Conservation (phyloP, 1,140 invertebrate genomes). For the Polypedilum pembai region DNA sequence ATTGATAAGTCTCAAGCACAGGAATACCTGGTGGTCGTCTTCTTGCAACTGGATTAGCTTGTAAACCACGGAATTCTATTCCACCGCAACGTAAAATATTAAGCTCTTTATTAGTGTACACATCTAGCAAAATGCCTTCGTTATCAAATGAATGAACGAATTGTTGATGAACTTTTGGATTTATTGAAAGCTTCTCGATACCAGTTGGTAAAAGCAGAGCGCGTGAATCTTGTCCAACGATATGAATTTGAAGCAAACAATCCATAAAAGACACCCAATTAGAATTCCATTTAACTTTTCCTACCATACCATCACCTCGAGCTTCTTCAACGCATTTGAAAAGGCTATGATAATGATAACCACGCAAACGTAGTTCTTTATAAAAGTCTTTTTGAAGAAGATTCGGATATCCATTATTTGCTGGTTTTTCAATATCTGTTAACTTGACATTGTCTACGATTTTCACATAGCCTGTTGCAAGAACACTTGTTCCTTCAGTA, state of each 20-base stretch:
- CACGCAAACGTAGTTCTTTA: conserved; percentile 81
- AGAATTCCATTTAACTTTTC: conserved; percentile 56
- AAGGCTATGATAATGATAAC: conserved; percentile 70
- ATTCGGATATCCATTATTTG: conserved; percentile 43
- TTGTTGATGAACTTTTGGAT: conserved; percentile 59
- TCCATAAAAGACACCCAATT: conserved; percentile 93
- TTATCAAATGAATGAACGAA: conserved; percentile 41
- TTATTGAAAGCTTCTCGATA: conserved; percentile 70
- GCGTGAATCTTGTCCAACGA: conserved; percentile 65
- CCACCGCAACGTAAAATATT: conserved; percentile 59
- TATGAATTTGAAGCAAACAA: conserved; percentile 81
- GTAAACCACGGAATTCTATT: conserved; percentile 74
- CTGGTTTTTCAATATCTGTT: conserved; percentile 42
- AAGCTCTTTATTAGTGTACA: conserved; percentile 36
- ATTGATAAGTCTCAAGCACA: conserved; percentile 65
- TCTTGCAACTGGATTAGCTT: conserved; percentile 68
- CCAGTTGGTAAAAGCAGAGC: conserved; percentile 76
- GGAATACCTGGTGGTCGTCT: conserved; percentile 55
- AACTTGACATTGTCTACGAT: conserved; percentile 46
- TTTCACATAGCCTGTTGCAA: conserved; percentile 68
- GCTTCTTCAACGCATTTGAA: conserved; percentile 39
- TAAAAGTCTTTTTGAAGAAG: conserved; percentile 73
- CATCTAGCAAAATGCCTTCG: conserved; percentile 41
- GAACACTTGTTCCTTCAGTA: conserved; percentile 63
- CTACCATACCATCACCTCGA: conserved; percentile 45